Percentiles rank a stretch among this genome's conserved stretches.
phyloP scores from a whole-genome alignment of 2,888 invertebrate genomes.

The Stenodera caucasica region DNA sequence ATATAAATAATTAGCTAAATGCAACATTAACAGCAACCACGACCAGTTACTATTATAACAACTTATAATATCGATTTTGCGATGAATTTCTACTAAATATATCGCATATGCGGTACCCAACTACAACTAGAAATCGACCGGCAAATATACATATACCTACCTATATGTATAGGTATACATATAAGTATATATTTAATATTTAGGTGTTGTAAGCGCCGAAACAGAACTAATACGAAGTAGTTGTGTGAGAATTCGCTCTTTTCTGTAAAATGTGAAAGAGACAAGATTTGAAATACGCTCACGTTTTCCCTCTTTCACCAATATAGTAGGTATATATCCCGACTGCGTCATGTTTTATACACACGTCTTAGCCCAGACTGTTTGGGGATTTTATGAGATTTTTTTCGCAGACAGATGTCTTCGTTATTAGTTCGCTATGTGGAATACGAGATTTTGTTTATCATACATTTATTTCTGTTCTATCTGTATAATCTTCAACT shows the following conservation, averaged over 20 bases:
- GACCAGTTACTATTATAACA: no score
- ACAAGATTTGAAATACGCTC: slow-evolving; percentile 53
- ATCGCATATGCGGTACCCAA: no score
- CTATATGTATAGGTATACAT: no score
- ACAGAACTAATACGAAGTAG: slow-evolving; percentile 52
- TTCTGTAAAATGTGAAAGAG: slow-evolving; percentile 40
- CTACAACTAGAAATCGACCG: no score
- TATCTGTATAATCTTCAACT: no score
- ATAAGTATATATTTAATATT: slow-evolving; percentile 52
- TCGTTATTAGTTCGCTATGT: slow-evolving; percentile 50
- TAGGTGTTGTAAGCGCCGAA: slow-evolving; percentile 49
- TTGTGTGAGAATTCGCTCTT: slow-evolving; percentile 25
- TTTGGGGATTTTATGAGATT: slow-evolving; percentile 51
- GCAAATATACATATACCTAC: no score
- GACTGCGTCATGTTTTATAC: slow-evolving; percentile 46
- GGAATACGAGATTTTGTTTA: slow-evolving; percentile 48
- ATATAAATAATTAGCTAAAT: no score
- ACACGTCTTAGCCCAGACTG: slow-evolving; percentile 44
- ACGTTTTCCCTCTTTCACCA: slow-evolving; percentile 47
- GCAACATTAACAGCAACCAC: no score
- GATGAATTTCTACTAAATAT: no score
- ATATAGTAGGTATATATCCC: slow-evolving; percentile 41
- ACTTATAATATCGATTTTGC: neutral
- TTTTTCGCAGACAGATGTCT: slow-evolving; percentile 49
- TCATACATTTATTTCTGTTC: slow-evolving; percentile 19